phyloP scores from a whole-genome alignment of 53 echinoderm and acorn worm genomes.

The Crossaster papposus region DNA sequence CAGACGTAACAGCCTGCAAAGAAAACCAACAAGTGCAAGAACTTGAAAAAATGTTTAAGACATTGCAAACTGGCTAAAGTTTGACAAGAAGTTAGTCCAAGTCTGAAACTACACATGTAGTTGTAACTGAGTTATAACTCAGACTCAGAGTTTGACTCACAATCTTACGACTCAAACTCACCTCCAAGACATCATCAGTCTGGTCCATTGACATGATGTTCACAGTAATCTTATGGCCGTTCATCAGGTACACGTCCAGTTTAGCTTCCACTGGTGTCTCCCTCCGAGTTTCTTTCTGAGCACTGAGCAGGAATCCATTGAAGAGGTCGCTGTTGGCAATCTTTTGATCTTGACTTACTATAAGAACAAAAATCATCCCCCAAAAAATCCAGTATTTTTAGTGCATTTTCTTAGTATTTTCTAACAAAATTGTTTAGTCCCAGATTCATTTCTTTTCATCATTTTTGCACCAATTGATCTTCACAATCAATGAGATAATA shows the following conservation, averaged over 20 bases:
- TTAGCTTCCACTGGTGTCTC: slow-evolving; percentile 77
- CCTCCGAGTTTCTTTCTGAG: slow-evolving; percentile 87
- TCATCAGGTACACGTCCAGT: slow-evolving; percentile 94
- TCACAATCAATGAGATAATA: too few species aligned
- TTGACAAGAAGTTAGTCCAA: neutral
- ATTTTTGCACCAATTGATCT: too few species aligned
- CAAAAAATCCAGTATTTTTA: neutral
- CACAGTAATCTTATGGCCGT: slow-evolving; percentile 87
- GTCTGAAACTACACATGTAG: too few species aligned
- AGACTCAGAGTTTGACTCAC: too few species aligned
- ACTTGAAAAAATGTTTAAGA: neutral
- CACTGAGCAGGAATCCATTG: slow-evolving; percentile 94
- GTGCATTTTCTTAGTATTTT: too few species aligned
- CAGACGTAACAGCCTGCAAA: slow-evolving; percentile 74
- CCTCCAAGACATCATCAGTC: slow-evolving; percentile 96
- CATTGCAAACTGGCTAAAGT: neutral
- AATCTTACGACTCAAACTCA: neutral
- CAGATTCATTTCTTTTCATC: too few species aligned
- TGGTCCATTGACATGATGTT: slow-evolving; percentile 94
- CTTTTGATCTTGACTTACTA: slow-evolving; percentile 94
- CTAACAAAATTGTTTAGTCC: too few species aligned
- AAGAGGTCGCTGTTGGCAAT: slow-evolving; percentile 93
- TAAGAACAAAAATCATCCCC: neutral
- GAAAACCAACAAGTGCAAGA: neutral
- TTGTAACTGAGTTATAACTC: too few species aligned